Evolutionary conservation across 2,113 vertebrate genomes (phyloP).

Genomic region (Chaetodon trifascialis): DNA sequence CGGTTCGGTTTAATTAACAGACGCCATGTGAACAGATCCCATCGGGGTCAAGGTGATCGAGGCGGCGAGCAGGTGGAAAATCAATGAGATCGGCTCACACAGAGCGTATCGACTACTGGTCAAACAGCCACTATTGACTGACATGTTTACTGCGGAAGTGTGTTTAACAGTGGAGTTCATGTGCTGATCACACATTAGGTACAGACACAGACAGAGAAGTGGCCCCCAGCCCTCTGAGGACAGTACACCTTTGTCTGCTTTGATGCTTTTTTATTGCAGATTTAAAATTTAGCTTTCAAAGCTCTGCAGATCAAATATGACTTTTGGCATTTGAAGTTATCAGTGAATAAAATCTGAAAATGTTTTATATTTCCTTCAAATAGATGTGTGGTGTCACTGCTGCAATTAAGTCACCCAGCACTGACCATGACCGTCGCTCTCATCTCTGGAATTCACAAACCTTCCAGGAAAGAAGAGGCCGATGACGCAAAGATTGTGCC

Average conservation of each 20-base stretch:
- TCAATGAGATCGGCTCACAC: constrained; percentile 64
- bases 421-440: not conserved
- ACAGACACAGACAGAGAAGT: not conserved
- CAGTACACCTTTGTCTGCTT: not conserved
- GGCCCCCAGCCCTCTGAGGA: not conserved
- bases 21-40: constrained; percentile 53
- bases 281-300: not conserved
- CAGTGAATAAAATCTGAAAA: constrained; percentile 9
- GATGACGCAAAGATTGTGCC: constrained; percentile 33
- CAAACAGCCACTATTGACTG: constrained; percentile 68
- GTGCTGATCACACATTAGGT: constrained; percentile 33
- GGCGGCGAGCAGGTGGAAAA: constrained; percentile 68
- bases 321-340: not conserved
- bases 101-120: constrained; percentile 67
- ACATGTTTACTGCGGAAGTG: constrained; percentile 58
- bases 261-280: not conserved
- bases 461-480: constrained; percentile 24
- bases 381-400: not conserved
- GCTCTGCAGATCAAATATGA: not conserved
- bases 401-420: not conserved
- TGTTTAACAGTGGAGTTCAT: constrained; percentile 57
- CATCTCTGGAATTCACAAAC: constrained; percentile 20
- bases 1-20: constrained; percentile 66
- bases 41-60: constrained; percentile 74
- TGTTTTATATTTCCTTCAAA: not conserved